Percentiles rank a stretch among this genome's conserved stretches.
Evolutionary conservation across 2,113 vertebrate species (phyloP).

Genomic region (Coracopsis vasa): DNA sequence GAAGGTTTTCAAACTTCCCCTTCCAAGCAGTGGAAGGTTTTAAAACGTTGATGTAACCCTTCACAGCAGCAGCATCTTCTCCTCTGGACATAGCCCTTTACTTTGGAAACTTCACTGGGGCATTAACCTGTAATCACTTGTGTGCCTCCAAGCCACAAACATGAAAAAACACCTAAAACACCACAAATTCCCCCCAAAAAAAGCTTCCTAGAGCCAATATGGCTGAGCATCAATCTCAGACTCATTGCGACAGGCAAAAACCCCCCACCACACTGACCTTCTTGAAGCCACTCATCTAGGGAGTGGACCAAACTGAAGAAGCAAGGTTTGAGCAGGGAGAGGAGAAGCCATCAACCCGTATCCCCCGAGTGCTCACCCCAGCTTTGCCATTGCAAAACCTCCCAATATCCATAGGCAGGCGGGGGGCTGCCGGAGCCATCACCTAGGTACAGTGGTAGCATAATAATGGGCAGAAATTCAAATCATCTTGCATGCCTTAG

Average conservation of each 20-base stretch:
- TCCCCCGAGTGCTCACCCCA: background rate
- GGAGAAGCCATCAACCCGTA: background rate
- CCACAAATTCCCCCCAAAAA: fast-evolving
- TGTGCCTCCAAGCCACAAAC: conserved; percentile 40
- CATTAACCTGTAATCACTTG: conserved; percentile 3
- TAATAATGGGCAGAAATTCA: conserved; percentile 69
- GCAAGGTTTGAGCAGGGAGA: background rate
- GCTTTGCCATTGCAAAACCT: conserved; percentile 31
- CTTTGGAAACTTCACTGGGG: conserved; percentile 56
- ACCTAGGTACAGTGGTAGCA: conserved; percentile 59
- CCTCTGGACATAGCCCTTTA: conserved; percentile 31
- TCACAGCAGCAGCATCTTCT: conserved; percentile 53
- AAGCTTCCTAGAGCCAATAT: background rate
- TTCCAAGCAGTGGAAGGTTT: background rate
- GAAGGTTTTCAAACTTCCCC: conserved; percentile 22
- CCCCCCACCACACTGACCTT: background rate
- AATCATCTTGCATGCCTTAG: conserved; percentile 63
- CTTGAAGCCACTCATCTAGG: background rate
- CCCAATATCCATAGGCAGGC: background rate
- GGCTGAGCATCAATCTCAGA: background rate
- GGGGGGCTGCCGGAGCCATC: conserved; percentile 27
- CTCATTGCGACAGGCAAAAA: fast-evolving
- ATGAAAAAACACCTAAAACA: background rate
- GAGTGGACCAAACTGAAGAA: background rate
- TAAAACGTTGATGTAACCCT: conserved; percentile 45